Base-by-base conservation (phyloP, 1,140 invertebrate genomes). In the Choristoneura fumiferana region DNA sequence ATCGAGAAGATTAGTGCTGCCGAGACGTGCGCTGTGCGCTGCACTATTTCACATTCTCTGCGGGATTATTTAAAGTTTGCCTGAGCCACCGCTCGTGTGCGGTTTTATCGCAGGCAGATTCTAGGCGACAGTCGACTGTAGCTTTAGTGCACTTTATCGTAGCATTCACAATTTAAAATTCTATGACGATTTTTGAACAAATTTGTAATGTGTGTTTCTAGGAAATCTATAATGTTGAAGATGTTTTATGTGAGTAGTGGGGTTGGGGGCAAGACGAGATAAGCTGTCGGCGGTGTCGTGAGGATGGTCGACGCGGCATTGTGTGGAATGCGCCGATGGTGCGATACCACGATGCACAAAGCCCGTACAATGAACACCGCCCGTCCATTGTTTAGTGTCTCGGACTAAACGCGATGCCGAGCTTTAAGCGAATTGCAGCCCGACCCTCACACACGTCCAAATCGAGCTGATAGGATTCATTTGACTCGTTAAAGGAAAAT, bases 321-420 rank as follows among this genome's bases (percentile, higher is more conserved):
- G 77, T 80, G 57, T 64, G 62, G 62, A 66, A 65, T 68, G 65
- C 69, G 62, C 55, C 55, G 65, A 67, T 67, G 55, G 67, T 69
- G 65, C 72, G 77, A 79, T 82, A 77, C 70, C 71, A 63, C 65
- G 73, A 64, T 71, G 73, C 72, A 83, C 74, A 84, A 81, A 82
- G 76, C 70, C 73, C 62, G 75, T 69, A 87, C 81, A 81, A 79
- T 84, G 73, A 68, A 67, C 33, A 33, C 36, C 70, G 63, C 63
- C 61, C 70, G 70, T 63, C 78, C 69, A 83, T 85, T 87, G 84
- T 87, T 80, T 83, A 73, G 72, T 71, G 70, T 81, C 77, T 79
- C 69, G 75, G 70, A 71, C 75, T 74, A 76, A 73, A 83, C 73
- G 73, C 65, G 65, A 75, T 72, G 67, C 60, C 60, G 59, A 54